Conservation (phyloP, 2,113 vertebrate genomes). For the Engraulis encrasicolus region DNA sequence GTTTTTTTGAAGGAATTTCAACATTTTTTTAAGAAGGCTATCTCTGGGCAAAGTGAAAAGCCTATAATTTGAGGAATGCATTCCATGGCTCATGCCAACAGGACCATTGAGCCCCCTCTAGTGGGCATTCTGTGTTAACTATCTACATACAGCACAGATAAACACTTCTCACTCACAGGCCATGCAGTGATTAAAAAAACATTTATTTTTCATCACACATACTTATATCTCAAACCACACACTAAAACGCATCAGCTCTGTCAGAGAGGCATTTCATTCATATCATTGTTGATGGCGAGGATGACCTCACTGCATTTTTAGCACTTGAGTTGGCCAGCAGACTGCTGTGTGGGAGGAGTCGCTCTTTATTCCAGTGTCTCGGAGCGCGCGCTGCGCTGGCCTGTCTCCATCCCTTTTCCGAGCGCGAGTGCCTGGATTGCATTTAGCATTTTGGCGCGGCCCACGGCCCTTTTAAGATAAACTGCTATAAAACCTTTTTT, state of each 20-base stretch:
- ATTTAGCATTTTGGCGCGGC: slow-evolving; percentile 31
- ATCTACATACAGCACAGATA: neutral
- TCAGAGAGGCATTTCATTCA: slow-evolving; percentile 57
- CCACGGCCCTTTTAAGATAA: slow-evolving; percentile 14
- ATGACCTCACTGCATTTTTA: slow-evolving; percentile 32
- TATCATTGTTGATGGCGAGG: slow-evolving; percentile 21
- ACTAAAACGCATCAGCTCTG: slow-evolving; percentile 4
- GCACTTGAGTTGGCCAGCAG: slow-evolving; percentile 33
- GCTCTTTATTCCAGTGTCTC: slow-evolving; percentile 26
- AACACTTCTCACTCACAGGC: neutral
- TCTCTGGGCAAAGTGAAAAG: neutral
- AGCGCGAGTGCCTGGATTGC: slow-evolving; percentile 37
- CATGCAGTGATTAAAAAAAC: neutral
- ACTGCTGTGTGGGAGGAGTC: neutral
- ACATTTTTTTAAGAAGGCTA: neutral
- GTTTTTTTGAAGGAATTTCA: neutral
- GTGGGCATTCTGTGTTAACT: neutral
- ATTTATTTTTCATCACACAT: neutral
- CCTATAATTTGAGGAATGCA: neutral
- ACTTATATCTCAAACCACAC: neutral
- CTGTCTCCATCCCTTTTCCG: neutral
- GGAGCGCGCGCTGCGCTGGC: neutral
- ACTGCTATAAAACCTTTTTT: slow-evolving; percentile 19
- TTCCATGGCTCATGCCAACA: neutral
- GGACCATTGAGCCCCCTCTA: neutral